Base-by-base conservation (phyloP, 2,888 invertebrate species). In the Eupeodes luniger region DNA sequence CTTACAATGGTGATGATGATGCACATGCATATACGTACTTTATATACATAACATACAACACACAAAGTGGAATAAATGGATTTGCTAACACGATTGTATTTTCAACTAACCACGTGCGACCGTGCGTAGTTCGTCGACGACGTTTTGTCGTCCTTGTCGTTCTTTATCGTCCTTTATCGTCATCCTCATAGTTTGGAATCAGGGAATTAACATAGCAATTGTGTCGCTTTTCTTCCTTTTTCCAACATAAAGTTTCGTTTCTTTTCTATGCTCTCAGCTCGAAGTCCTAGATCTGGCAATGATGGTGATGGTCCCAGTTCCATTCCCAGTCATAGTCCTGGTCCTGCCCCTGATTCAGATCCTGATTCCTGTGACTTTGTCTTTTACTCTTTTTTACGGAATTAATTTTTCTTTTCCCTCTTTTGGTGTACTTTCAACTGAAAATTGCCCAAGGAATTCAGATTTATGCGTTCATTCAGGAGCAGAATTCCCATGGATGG, bases 191-290 rank as follows among this genome's bases (percentile, higher is more conserved):
- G 47, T 49, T 27, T 44, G 44, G 77, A 80, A 87, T 87, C 84
- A 81, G 49, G 72, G 87, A 84, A 87, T 87, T 87, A 87, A 57
- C 84, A 80, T 87, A 84, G 67, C 84, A 84, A 84, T 87, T 72
- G 64, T 51, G 70, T 64, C 53, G 59, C 19, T 19, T 51, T 75
- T 5, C n/a, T 47, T 72, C 9, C 9, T 40, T 40, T 9, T 9
- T 57, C 12, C 14, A 40, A 19, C 11, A 57, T 57, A 57, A 57
- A 27, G 10, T 57, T 57, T 57, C 57, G 27, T 27, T 27, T 27
- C 27, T 27, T 27, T 27, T 27, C 27, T 27, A 27, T 57, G 27
- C 27, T 57, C 27, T 57, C 27, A 47, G 47, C 47, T 47, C 0
- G 6, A 4, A 40, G 40, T 40, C 40, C 40, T 40, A 40, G 40